phyloP scores from a whole-genome alignment of 1,140 invertebrate species.

The Papilio machaon region DNA sequence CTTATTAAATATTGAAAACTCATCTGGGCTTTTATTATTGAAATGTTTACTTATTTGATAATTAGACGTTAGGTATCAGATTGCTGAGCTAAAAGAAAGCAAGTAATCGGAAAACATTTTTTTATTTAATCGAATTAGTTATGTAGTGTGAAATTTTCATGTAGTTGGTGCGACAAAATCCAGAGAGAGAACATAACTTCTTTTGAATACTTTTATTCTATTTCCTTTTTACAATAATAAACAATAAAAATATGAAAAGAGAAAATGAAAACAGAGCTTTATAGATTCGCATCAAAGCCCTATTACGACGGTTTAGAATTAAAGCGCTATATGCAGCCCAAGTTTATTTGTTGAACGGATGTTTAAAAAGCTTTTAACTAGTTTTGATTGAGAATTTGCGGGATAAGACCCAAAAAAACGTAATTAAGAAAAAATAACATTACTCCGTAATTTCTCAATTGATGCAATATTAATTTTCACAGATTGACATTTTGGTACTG shows the following conservation, averaged over 20 bases:
- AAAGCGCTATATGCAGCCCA: background rate
- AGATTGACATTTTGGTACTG: too few species aligned
- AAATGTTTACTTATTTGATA: too few species aligned
- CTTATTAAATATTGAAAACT: background rate
- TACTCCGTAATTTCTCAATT: background rate
- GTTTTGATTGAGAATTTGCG: background rate
- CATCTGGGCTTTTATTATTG: background rate
- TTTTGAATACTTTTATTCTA: background rate
- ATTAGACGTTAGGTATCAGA: too few species aligned
- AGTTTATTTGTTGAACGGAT: background rate
- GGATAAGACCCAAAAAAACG: too few species aligned
- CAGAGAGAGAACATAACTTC: background rate
- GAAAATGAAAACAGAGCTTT: conserved; percentile 5
- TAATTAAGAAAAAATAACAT: too few species aligned
- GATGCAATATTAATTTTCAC: background rate
- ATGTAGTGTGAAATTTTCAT: too few species aligned
- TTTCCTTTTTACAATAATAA: background rate
- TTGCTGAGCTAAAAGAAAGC: too few species aligned
- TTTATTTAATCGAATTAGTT: too few species aligned
- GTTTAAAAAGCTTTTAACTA: background rate
- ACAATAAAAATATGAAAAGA: conserved; percentile 1
- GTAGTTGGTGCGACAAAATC: too few species aligned
- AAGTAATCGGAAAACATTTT: too few species aligned
- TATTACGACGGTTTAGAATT: background rate
- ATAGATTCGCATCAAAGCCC: background rate